Percentiles rank a stretch among this genome's conserved stretches.
phyloP scores from a whole-genome alignment of 2,888 invertebrate genomes.

The Synergus umbraculus region DNA sequence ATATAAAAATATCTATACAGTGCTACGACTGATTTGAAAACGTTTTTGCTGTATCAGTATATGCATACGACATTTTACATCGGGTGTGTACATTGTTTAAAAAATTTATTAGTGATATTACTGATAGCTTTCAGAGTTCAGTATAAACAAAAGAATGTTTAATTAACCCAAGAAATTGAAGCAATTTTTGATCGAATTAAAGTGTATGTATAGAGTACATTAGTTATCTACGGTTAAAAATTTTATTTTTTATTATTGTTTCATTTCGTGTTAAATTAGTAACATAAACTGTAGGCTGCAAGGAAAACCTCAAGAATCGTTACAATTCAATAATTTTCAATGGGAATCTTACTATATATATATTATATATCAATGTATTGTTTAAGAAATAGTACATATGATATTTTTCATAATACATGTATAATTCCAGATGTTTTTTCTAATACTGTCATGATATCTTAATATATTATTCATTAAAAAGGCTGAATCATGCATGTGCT shows the following conservation, averaged over 20 bases:
- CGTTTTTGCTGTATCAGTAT: not conserved
- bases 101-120: constrained; percentile 13
- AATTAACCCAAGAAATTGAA: constrained; percentile 22
- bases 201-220: not conserved
- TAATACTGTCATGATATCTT: no score
- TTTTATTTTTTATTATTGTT: constrained; percentile 1
- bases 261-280: constrained; percentile 1
- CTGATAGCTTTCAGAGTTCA: constrained; percentile 26
- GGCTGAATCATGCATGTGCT: no score
- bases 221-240: not conserved
- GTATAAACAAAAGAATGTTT: constrained; percentile 20
- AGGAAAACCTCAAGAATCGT: not conserved
- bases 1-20: not conserved
- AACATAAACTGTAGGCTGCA: not conserved
- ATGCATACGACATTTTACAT: constrained; percentile 15
- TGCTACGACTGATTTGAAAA: constrained; percentile 15
- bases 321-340: not conserved
- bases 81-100: constrained; percentile 20
- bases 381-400: no score
- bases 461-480: no score
- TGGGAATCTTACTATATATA: not conserved
- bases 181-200: constrained; percentile 20
- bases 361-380: not conserved
- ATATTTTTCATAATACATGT: no score
- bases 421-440: no score